These are phyloP conservation scores for Arvicanthis niloticus DNA, from an alignment of 2,113 vertebrate species.

Conservation along the genomic window DNA sequence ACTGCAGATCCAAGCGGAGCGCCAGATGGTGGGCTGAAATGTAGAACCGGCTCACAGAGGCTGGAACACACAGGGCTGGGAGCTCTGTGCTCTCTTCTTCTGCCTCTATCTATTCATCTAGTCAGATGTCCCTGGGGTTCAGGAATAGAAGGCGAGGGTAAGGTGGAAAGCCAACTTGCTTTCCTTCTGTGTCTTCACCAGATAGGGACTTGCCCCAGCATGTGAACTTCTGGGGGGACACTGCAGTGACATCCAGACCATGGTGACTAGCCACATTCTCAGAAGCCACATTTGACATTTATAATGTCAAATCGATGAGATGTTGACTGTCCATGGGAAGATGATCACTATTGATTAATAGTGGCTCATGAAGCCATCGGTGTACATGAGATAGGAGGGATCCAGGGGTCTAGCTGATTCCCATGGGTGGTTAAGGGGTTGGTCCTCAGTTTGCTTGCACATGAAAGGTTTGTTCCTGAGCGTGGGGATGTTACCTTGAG, in stretches of 20 bases:
- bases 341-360: neutral
- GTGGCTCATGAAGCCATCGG: neutral
- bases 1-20: rapidly evolving
- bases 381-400: neutral
- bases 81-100: neutral
- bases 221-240: neutral
- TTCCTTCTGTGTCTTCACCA: neutral
- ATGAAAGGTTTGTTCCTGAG: neutral
- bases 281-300: neutral
- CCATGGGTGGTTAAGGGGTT: neutral
- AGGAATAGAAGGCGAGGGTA: no score
- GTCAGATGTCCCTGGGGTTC: neutral
- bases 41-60: neutral
- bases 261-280: neutral
- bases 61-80: neutral
- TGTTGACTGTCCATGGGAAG: neutral
- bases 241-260: no score
- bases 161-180: neutral
- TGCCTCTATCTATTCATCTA: neutral
- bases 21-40: constrained; percentile 47
- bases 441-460: no score
- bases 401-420: neutral
- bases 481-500: neutral
- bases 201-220: neutral
- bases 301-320: neutral